Evolutionary conservation across 2,888 invertebrate species (phyloP), one percentile per base, ranked within the genome.

Genomic region (Apodemia mormo): DNA sequence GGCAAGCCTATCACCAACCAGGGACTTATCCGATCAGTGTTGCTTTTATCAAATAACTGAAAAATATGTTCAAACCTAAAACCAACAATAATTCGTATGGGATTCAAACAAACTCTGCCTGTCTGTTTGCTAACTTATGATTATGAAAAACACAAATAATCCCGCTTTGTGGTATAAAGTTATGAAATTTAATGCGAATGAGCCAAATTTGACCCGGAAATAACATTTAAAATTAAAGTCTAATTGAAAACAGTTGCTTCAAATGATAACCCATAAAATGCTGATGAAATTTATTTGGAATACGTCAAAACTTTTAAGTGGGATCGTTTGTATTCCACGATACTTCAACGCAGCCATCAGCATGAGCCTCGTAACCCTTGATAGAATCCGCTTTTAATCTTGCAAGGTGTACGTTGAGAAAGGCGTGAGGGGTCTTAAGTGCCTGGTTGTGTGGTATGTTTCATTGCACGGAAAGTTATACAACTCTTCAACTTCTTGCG

Each of bases 231-330:
- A 49, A 49, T 49, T 49, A 30, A 22, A 58, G 58, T 58, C 61
- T 61, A 61, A 61, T 61, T 61, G 33, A 61, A 81, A 84, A 83
- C 88, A 88, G 85, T 85, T 87, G 86, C 82, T 89, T 85, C 83
- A 85, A 88, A 90, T 86, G 88, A 88, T 82, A 86, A 87, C 86
- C 85, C 85, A 83, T 88, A 84, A 89, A 87, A 87, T 83, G 81
- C 77, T 87, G 89, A 91, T 89, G 85, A 85, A 87, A 89, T 88
- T 89, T 88, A 89, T 86, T 88, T 85, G 81, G 86, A 86, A 85
- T 82, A 84, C 84, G 87, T 90, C 86, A 89, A 90, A 49, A 90
- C 85, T 92, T 87, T 87, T 88, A 90, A 90, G 88, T 86, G 86
- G 82, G 81, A 81, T 85, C 89, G 84, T 90, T 91, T 88, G 88